Base-by-base conservation (phyloP, 1,140 invertebrate species). In the Drosophila tropicalis region DNA sequence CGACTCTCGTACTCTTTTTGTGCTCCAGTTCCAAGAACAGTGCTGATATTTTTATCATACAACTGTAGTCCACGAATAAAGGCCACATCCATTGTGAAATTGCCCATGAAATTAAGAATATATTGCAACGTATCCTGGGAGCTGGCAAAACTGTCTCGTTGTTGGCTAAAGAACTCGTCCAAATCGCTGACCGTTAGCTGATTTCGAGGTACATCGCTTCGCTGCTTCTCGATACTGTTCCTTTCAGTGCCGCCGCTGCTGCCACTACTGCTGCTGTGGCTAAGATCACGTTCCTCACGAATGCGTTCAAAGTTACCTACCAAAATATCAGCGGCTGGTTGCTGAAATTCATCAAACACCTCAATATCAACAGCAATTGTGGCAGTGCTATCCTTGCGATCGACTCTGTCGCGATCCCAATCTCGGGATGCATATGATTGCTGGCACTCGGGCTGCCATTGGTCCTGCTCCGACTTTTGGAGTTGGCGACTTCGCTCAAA, bases 341-440 rank as follows among this genome's bases (percentile, higher is more conserved):
- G 90, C 12, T 85, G 79, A 25, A 76, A 76, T 25, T 91, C 90
- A 62, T 91, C 90, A 36, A 90, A 90, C 4, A 91, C 90, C 44
- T 91, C 81, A 32, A 91, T 90, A 57, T 91, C 90, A 1, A 91
- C 87, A 10, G 81, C 79, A 76, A 86, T 70, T 3, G 69, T 87
- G 15, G 69, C 32, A 10, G 22, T 60, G 36, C 40, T 15, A 13
- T 67, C 44, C 13, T 13, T 63, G 29, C 57, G 51, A 36, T 12
- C 22, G 41, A 0, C 29, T 56, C 34, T 5, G 40, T 47, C 1
- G n/a, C 25, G 5, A 39, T 10, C 7, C 17, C 29, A 12, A 1
- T 22, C 25, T 60, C 19, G 41, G 22, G 51, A 4, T 58, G 41
- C 13, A 66, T 40, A 47, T 56, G 56, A 19, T 34, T 19, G 40